Base-by-base conservation (phyloP, 2,797 vertebrate genomes). In the Lutjanus argentimaculatus region DNA sequence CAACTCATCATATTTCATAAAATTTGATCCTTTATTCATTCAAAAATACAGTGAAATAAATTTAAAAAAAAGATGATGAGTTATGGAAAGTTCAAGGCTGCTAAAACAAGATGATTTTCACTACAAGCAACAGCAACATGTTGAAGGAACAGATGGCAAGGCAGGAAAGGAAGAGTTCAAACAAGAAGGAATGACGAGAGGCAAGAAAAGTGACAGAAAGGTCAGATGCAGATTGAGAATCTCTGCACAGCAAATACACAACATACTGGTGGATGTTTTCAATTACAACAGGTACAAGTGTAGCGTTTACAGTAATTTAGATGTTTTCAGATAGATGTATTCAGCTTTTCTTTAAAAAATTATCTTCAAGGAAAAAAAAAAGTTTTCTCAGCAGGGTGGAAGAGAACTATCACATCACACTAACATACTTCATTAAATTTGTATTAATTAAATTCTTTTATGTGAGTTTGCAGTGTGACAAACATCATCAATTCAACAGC, bases 101-200 rank as follows among this genome's bases (percentile, higher is more conserved):
- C 7, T 48, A 25, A 57, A 53, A 59, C 19, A 75, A 77, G 57
- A 52, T 48, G 66, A 62, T 53, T 72, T 53, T 72, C 19, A 69
- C 21, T 36, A 17, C 17, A 61, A 78, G 58, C 52, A 72, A 62
- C 77, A 58, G 71, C 66, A 82, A 71, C 69, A 75, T 71, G 73
- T 55, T 74, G 80, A 65, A 49, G 63, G 21, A 72, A 57, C 82
- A 87, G 78, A 82, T 83, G 80, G 80, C 57, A 22, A 30, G 65
- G 46, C 43, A 48, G 71, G 70, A 72, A 65, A 40, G 43, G 49
- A 67, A 58, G 15, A 74, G 75, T 81, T 83, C 75, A 77, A 79
- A 82, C 52, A 74, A 56, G 58, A 73, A 78, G 69, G 17, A 67
- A 58, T 76, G 62, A 69, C 9, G 46, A 79, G 62, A 67, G 46